These are phyloP conservation scores for Drosophila putrida DNA, from an alignment of 2,888 invertebrate species.

Conservation along the genomic window DNA sequence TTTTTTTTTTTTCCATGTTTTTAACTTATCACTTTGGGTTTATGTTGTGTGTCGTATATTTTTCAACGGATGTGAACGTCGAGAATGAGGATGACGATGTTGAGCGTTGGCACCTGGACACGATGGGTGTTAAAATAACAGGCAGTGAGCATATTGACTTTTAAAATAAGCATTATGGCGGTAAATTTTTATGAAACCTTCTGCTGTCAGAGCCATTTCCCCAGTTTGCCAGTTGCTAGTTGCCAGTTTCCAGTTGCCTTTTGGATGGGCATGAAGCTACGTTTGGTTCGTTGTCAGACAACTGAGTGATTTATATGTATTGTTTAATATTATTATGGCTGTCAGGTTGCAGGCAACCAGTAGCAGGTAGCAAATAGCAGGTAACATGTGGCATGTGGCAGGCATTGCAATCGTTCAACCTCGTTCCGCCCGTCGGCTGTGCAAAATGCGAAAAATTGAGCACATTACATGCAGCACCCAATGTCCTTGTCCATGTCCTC, in stretches of 20 bases:
- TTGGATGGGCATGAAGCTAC: conserved; percentile 17
- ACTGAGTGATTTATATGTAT: conserved; percentile 80
- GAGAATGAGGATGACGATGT: conserved; percentile 29
- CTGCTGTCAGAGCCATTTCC: conserved; percentile 56
- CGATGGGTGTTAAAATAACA: conserved; percentile 81
- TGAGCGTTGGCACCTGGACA: conserved; percentile 76
- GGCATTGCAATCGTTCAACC: conserved; percentile 44
- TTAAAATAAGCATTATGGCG: conserved; percentile 81
- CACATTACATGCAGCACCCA: conserved; percentile 70
- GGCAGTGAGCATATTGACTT: conserved; percentile 79
- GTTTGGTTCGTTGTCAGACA: conserved; percentile 67
- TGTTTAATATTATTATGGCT: conserved; percentile 80
- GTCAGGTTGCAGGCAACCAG: conserved; percentile 58
- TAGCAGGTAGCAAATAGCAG: conserved; percentile 17
- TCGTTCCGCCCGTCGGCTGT: conserved; percentile 66
- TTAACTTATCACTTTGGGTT: conserved; percentile 63
- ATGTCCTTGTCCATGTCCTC: conserved; percentile 42
- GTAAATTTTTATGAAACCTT: conserved; percentile 79
- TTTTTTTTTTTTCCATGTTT: conserved; percentile 24
- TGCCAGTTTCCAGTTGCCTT: conserved; percentile 18
- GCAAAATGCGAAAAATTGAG: conserved; percentile 80
- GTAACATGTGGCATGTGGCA: conserved; percentile 26
- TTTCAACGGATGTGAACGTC: conserved; percentile 68
- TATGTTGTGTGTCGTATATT: conserved; percentile 57
- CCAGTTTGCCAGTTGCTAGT: conserved; percentile 19